Evolutionary conservation across 1,140 invertebrate species (phyloP).

Genomic region (roundworm (Caenorhabditis elegans)): DNA sequence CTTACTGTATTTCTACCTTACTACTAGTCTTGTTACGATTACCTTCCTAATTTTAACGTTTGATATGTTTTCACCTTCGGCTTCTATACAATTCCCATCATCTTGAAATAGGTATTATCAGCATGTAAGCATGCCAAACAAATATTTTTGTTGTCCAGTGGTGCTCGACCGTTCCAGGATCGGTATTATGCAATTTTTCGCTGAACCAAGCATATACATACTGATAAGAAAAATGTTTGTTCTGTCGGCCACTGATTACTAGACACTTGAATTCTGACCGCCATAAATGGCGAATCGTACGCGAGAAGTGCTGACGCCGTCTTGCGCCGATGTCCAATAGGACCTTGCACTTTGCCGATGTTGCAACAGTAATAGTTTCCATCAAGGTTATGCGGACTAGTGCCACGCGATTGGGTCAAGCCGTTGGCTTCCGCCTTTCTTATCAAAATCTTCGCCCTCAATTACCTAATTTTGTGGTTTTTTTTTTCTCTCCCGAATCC

Average conservation of each 20-base stretch:
- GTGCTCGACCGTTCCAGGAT: conserved; percentile 24
- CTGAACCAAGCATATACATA: conserved; percentile 20
- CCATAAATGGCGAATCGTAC: not conserved
- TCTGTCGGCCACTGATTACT: conserved; percentile 13
- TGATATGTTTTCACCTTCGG: not conserved
- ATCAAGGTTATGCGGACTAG: not conserved
- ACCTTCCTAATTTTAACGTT: not conserved
- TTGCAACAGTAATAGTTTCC: conserved; percentile 6
- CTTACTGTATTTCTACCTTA: not conserved
- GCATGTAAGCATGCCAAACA: conserved; percentile 9
- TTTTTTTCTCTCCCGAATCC: conserved; percentile 30
- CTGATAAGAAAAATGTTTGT: conserved; percentile 24
- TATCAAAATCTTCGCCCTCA: not conserved
- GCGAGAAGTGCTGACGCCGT: not conserved
- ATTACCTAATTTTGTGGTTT: conserved; percentile 32
- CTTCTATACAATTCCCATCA: not conserved
- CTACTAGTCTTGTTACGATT: not conserved
- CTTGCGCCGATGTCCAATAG: not conserved
- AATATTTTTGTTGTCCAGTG: conserved; percentile 20
- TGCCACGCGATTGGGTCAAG: not conserved
- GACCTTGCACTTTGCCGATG: conserved; percentile 20
- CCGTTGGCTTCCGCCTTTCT: not conserved
- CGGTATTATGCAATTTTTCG: conserved; percentile 12
- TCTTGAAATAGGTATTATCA: conserved; percentile 4
- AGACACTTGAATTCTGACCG: not conserved